These are phyloP conservation scores for Nowickia ferox DNA, from an alignment of 2,888 invertebrate species.

Conservation along the genomic window DNA sequence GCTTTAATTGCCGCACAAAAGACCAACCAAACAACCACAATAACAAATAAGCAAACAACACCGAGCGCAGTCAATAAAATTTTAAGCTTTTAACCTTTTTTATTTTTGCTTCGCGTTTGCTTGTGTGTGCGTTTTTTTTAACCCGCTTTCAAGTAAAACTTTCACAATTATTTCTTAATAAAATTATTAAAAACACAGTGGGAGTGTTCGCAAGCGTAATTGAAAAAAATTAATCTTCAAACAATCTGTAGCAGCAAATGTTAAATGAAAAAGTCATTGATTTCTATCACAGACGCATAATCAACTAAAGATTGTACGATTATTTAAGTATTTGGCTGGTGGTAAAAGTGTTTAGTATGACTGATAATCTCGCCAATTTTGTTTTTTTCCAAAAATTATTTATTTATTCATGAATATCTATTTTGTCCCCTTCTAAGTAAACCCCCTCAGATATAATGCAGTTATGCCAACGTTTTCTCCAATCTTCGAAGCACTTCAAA, in stretches of 20 bases:
- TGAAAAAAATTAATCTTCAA: conserved; percentile 19
- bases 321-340: conserved; percentile 31
- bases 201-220: conserved; percentile 7
- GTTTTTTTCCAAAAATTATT: too few species aligned
- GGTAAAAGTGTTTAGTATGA: conserved; percentile 39
- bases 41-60: neutral
- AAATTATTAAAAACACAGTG: conserved; percentile 49
- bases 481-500: too few species aligned
- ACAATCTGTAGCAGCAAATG: conserved; percentile 45
- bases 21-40: conserved; percentile 37
- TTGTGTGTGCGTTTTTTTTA: neutral
- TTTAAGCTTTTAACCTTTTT: conserved; percentile 55
- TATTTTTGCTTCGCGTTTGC: neutral
- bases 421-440: too few species aligned
- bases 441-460: too few species aligned
- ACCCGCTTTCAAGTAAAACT: conserved; percentile 51
- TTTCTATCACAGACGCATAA: conserved; percentile 39
- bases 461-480: too few species aligned
- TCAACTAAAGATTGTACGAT: conserved; percentile 15
- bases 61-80: conserved; percentile 28
- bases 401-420: too few species aligned
- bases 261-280: conserved; percentile 42
- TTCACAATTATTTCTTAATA: conserved; percentile 64
- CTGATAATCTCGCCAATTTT: conserved; percentile 9
- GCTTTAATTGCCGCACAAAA: conserved; percentile 49